phyloP scores from a whole-genome alignment of 2,797 vertebrate genomes.

The Tokudaia muenninki region DNA sequence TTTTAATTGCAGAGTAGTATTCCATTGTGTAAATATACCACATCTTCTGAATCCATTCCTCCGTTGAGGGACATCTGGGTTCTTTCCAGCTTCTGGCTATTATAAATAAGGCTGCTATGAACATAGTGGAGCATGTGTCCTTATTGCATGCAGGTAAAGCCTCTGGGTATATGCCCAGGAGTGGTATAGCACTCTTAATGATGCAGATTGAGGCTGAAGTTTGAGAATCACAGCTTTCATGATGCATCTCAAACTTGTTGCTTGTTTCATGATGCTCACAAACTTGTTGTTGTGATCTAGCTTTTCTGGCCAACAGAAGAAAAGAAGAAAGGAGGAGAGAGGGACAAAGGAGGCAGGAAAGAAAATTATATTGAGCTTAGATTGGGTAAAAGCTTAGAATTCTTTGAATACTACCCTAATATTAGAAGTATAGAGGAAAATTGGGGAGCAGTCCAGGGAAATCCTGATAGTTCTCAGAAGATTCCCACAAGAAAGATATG shows the following conservation, averaged over 20 bases:
- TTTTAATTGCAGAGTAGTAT: too few relatives aligned
- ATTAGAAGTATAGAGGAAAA: too few relatives aligned
- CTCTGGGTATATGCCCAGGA: too few relatives aligned
- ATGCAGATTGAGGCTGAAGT: neutral
- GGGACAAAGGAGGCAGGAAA: neutral
- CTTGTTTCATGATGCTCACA: too few relatives aligned
- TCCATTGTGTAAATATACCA: too few relatives aligned
- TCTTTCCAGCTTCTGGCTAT: too few relatives aligned
- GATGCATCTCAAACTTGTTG: neutral
- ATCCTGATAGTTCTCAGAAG: neutral
- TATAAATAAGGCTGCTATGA: too few relatives aligned
- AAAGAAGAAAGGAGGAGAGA: neutral
- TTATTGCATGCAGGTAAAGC: too few relatives aligned
- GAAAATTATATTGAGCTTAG: neutral
- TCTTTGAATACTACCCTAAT: rapidly evolving
- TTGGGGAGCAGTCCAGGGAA: neutral
- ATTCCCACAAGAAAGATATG: neutral
- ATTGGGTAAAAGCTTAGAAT: neutral
- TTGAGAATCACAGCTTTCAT: neutral
- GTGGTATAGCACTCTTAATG: neutral
- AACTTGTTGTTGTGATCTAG: neutral
- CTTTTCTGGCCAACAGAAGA: constrained; percentile 15
- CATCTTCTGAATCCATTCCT: too few relatives aligned
- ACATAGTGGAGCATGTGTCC: too few relatives aligned
- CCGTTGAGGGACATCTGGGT: too few relatives aligned